Evolutionary conservation across 2,888 invertebrate genomes (phyloP), one percentile per base, ranked within the genome.

Genomic region (Psylliodes chrysocephalus): DNA sequence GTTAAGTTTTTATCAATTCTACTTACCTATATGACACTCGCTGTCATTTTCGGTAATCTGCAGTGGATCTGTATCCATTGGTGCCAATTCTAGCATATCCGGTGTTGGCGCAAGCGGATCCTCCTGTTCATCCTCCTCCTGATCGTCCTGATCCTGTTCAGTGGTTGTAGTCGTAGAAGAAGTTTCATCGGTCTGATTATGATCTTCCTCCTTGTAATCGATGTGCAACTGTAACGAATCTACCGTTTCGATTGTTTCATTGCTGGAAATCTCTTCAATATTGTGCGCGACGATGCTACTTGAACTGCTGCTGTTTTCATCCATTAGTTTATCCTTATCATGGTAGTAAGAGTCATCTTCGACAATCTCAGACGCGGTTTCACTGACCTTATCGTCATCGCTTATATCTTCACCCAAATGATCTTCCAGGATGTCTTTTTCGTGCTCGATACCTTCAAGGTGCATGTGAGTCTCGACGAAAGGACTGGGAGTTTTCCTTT

Each of bases 401-500:
- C 72, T 75, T 19, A 66, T 61, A 18, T 66, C 71, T 22, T 74
- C 73, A 25, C 63, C 64, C 14, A 49, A 49, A 8, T 53, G 46
- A 35, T 67, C 64, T 33, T 73, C 73, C 12, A 69, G 28, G 10
- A 66, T 60, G 33, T 72, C 71, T 47, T 72, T 71, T 18, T 63
- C 63, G n/a, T 47, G 46, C 7, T 72, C 69, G 47, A 60, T 55
- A 7, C 55, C 55, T n/a, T 67, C 69, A 49, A 71, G 35, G 15
- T 67, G 67, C 19, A 65, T 46, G 7, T 62, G 60, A 38, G 62
- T 63, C 40, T 63, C 62, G 6, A 62, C 62, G 22, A 66, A 38
- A 22, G 78, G 78, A 70, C 77, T 77, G 38, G 78, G 78, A 15
- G 79, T 77, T 66, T 73, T 76, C n/a, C 79, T 73, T 72, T 81